Percentiles rank a stretch among this genome's conserved stretches.
These are phyloP conservation scores for Allacma fusca DNA, from an alignment of 2,888 invertebrate species.

Conservation along the genomic window DNA sequence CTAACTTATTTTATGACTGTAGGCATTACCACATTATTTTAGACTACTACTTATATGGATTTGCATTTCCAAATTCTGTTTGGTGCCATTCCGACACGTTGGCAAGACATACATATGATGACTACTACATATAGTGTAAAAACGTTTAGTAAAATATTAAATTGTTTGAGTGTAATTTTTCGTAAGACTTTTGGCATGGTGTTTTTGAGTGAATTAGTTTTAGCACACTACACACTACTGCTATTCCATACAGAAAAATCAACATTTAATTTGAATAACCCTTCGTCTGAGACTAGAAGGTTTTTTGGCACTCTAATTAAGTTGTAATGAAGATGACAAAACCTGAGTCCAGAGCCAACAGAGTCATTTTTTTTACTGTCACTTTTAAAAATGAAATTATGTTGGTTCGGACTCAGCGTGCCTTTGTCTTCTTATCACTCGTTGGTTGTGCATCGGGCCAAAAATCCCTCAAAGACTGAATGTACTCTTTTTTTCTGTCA, in stretches of 20 bases:
- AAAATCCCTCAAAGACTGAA: constrained; percentile 38
- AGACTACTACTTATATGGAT: constrained; percentile 9
- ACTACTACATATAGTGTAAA: background rate
- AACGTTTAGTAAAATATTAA: background rate
- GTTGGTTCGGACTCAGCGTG: background rate
- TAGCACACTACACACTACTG: background rate
- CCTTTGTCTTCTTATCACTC: constrained; percentile 32
- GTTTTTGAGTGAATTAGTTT: background rate
- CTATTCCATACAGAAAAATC: background rate
- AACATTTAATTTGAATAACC: background rate
- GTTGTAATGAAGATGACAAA: background rate
- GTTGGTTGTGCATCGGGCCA: constrained; percentile 39
- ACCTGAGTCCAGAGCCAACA: background rate
- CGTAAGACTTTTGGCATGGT: constrained; percentile 5
- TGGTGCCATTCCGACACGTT: constrained; percentile 43
- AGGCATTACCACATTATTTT: background rate
- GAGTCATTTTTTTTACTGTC: background rate
- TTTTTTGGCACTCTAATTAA: constrained; percentile 31
- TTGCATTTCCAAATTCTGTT: constrained; percentile 40
- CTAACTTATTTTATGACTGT: background rate
- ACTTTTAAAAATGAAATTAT: background rate
- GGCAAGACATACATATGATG: constrained; percentile 38
- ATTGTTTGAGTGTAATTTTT: background rate
- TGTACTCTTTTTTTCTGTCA: constrained; percentile 33
- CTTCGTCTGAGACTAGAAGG: constrained; percentile 40